Evolutionary conservation across 2,888 invertebrate species (phyloP).

Genomic region (Apamea anceps): DNA sequence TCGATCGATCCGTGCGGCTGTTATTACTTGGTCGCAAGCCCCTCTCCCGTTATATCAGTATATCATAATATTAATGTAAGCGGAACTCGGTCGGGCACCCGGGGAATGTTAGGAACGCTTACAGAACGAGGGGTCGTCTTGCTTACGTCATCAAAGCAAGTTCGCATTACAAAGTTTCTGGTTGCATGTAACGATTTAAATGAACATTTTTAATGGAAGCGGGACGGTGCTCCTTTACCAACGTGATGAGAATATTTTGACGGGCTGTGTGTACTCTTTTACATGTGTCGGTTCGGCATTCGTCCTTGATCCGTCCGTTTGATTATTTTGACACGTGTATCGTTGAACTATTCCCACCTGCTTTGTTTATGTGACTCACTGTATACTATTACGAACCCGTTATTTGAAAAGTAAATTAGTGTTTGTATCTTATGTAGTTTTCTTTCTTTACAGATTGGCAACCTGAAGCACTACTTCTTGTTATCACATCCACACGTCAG

Average conservation of each 20-base stretch:
- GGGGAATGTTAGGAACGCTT: conserved; percentile 19
- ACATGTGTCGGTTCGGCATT: not conserved
- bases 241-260: not conserved
- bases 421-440: conserved; percentile 5
- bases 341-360: not conserved
- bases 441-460: conserved; percentile 85
- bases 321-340: conserved; percentile 16
- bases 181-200: conserved; percentile 15
- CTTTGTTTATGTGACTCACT: not conserved
- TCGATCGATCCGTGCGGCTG: no score
- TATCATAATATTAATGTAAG: conserved; percentile 29
- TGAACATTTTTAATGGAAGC: not conserved
- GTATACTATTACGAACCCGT: not conserved
- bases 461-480: conserved; percentile 83
- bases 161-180: conserved; percentile 15
- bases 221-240: not conserved
- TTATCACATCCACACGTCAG: conserved; percentile 86
- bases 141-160: conserved; percentile 20
- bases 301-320: not conserved
- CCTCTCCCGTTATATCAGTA: not conserved
- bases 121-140: conserved; percentile 25
- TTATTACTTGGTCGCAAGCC: no score
- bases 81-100: conserved; percentile 22
- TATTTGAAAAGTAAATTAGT: not conserved
- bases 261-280: not conserved